A percentile compares a stretch with the other conserved stretches of the same genome.
Evolutionary conservation across 2,113 vertebrate species (phyloP).

Genomic region (Coryphaenoides rupestris): DNA sequence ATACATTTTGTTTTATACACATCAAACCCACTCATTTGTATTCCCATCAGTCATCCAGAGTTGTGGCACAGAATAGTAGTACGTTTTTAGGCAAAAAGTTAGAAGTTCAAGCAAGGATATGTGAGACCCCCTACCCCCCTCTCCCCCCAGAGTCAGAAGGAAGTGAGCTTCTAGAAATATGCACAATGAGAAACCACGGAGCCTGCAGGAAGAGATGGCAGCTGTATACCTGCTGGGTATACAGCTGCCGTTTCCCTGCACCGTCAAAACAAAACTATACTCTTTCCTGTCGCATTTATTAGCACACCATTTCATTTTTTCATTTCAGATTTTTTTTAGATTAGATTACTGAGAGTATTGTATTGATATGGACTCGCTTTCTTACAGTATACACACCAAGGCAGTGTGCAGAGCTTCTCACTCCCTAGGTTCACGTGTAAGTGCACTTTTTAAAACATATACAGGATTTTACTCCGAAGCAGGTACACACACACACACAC

Average conservation of each 20-base stretch:
- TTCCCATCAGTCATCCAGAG: slow-evolving; percentile 31
- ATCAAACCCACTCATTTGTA: slow-evolving; percentile 28
- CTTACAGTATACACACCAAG: slow-evolving; percentile 49
- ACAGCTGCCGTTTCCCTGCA: not conserved
- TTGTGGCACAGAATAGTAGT: slow-evolving; percentile 23
- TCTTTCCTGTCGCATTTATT: not conserved
- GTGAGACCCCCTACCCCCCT: slow-evolving; percentile 14
- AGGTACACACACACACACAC: not conserved
- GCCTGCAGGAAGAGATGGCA: slow-evolving; percentile 10
- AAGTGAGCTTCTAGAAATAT: slow-evolving; percentile 41
- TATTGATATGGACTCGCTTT: slow-evolving; percentile 2
- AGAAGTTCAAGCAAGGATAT: slow-evolving; percentile 10
- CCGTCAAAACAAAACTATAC: not conserved
- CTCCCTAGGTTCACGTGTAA: slow-evolving; percentile 30
- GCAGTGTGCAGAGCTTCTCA: not conserved
- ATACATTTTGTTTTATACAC: slow-evolving; percentile 15
- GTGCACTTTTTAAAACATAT: slow-evolving; percentile 44
- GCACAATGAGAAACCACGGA: slow-evolving; percentile 26
- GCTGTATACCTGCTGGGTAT: not conserved
- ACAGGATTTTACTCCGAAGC: slow-evolving; percentile 22
- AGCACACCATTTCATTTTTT: not conserved
- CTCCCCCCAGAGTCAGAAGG: slow-evolving; percentile 45
- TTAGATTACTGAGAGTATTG: no score
- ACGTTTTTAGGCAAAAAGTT: slow-evolving; percentile 5
- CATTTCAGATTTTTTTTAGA: not conserved